phyloP scores from a whole-genome alignment of 2,888 invertebrate species.

The Drosophila seclusa region DNA sequence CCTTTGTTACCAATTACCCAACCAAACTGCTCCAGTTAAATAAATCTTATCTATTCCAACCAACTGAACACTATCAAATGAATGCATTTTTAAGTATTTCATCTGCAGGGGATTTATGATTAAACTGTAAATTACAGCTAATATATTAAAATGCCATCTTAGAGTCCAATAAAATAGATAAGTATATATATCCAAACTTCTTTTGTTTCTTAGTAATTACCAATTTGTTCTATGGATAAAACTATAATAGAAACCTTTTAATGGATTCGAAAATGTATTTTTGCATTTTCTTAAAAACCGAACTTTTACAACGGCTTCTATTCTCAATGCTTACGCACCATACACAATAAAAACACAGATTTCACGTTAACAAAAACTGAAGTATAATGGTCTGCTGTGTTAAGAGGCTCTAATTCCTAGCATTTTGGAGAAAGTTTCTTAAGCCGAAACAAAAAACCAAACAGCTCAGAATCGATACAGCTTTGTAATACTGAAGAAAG shows the following conservation, averaged over 20 bases:
- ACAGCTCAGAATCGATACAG: constrained; percentile 18
- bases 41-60: not conserved
- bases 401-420: constrained; percentile 40
- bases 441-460: constrained; percentile 25
- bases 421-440: constrained; percentile 51
- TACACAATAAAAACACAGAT: not conserved
- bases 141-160: not conserved
- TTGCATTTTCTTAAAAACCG: not conserved
- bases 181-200: not conserved
- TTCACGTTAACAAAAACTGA: not conserved
- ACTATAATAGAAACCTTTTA: not conserved
- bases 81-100: not conserved
- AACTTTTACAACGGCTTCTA: not conserved
- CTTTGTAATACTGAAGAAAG: constrained; percentile 53
- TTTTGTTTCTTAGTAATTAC: not conserved
- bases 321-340: not conserved
- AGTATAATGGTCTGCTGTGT: constrained; percentile 14
- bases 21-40: not conserved
- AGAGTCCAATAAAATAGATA: not conserved
- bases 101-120: too few relatives aligned
- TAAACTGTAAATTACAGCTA: not conserved
- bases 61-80: too few relatives aligned
- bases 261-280: not conserved
- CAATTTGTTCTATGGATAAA: not conserved
- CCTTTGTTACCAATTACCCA: not conserved